Conservation (phyloP, 2,888 invertebrate species). For the Hydraecia micacea region DNA sequence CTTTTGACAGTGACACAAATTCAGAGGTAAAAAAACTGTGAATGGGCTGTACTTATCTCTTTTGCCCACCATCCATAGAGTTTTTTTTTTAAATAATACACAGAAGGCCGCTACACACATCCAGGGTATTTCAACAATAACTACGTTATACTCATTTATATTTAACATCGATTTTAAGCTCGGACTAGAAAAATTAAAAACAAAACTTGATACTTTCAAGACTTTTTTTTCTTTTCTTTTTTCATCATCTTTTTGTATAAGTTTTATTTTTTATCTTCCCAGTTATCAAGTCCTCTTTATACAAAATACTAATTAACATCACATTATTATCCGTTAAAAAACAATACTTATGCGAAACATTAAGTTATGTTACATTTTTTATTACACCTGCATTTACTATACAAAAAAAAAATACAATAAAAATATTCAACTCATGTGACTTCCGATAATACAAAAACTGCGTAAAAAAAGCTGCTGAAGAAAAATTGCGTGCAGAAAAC, state of each 20-base stretch:
- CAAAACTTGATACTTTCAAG: slow-evolving; percentile 15
- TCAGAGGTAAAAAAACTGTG: neutral
- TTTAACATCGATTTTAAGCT: slow-evolving; percentile 65
- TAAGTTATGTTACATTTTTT: slow-evolving; percentile 31
- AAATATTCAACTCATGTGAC: neutral
- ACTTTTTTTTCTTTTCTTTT: neutral
- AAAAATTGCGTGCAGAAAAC: neutral
- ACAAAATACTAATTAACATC: slow-evolving; percentile 65
- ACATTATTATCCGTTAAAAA: slow-evolving; percentile 56
- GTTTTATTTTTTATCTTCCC: slow-evolving; percentile 49
- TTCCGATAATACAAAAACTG: neutral
- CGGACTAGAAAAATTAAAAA: slow-evolving; percentile 56
- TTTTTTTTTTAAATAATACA: slow-evolving; percentile 45
- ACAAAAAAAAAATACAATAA: slow-evolving; percentile 22
- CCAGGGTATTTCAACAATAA: slow-evolving; percentile 62
- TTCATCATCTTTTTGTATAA: neutral
- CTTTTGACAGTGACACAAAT: neutral
- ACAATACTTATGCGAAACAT: slow-evolving; percentile 48
- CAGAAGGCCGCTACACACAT: slow-evolving; percentile 65
- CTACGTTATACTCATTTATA: slow-evolving; percentile 59
- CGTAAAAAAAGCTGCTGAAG: neutral
- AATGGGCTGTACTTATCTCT: slow-evolving; percentile 23
- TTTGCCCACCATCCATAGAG: slow-evolving; percentile 23
- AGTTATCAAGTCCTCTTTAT: slow-evolving; percentile 54
- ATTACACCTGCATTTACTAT: slow-evolving; percentile 4